Conservation (phyloP, 2,797 vertebrate species). For the Oceanodroma leucorhoa region DNA sequence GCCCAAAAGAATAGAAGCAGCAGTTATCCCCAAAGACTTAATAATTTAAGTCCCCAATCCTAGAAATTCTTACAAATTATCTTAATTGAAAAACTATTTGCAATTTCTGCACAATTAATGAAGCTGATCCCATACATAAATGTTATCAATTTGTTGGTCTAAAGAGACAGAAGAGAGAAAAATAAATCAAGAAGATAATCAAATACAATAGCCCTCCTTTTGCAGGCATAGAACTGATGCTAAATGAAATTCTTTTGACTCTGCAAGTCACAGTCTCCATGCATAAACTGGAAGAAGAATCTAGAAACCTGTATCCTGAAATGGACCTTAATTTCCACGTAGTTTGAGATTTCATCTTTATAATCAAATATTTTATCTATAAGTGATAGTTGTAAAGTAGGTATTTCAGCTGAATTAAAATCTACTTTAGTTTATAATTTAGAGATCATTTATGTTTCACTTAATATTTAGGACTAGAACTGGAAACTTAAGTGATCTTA, state of each 20-base stretch:
- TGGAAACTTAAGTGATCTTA: neutral
- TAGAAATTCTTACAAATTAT: neutral
- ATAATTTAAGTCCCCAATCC: neutral
- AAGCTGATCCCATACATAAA: neutral
- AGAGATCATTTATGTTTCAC: neutral
- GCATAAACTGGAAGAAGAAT: neutral
- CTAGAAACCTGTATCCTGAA: neutral
- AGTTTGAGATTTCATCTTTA: neutral
- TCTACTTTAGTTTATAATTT: neutral
- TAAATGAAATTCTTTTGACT: neutral
- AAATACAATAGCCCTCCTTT: neutral
- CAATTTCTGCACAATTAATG: neutral
- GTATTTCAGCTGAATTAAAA: neutral
- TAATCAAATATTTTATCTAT: neutral
- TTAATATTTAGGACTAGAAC: neutral
- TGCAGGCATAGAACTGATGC: neutral
- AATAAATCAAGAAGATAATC: neutral
- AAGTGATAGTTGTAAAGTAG: neutral
- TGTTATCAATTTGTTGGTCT: neutral
- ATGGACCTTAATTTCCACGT: neutral
- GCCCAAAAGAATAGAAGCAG: neutral
- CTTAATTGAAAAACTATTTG: neutral
- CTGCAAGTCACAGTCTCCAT: neutral
- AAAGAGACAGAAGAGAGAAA: neutral
- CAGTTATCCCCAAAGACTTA: neutral